Conservation (phyloP, 2,113 vertebrate species). For the Holacanthus passer region DNA sequence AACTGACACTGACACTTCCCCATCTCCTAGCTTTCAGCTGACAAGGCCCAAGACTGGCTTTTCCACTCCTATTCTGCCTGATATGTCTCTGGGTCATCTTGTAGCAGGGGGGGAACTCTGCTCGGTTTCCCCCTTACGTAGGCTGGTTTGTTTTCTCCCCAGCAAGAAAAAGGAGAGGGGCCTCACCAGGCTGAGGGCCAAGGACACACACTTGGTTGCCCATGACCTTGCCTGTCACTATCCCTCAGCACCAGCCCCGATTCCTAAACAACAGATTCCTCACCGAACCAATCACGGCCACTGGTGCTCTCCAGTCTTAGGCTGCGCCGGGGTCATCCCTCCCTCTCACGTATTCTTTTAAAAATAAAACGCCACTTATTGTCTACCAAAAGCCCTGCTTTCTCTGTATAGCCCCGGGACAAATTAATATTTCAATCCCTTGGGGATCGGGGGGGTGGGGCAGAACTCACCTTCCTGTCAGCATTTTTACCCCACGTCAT, state of each 20-base stretch:
- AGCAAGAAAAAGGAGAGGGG: slow-evolving; percentile 56
- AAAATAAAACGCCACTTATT: slow-evolving; percentile 91
- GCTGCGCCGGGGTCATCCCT: slow-evolving; percentile 34
- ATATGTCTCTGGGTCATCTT: slow-evolving; percentile 84
- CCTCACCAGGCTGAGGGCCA: slow-evolving; percentile 76
- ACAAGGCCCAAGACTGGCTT: slow-evolving; percentile 78
- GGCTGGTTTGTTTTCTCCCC: slow-evolving; percentile 64
- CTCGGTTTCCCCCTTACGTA: slow-evolving; percentile 58
- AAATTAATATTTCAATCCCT: slow-evolving; percentile 98
- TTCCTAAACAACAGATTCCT: slow-evolving; percentile 70
- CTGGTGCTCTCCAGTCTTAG: slow-evolving; percentile 65
- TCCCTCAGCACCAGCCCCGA: slow-evolving; percentile 71
- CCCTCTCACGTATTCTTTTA: slow-evolving; percentile 63
- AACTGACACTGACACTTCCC: slow-evolving; percentile 78
- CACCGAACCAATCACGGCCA: slow-evolving; percentile 70
- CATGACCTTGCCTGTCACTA: slow-evolving; percentile 84
- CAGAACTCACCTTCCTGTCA: slow-evolving; percentile 87
- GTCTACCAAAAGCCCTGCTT: slow-evolving; percentile 85
- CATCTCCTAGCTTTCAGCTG: slow-evolving; percentile 78
- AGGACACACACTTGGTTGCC: slow-evolving; percentile 80
- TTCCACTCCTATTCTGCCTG: slow-evolving; percentile 77
- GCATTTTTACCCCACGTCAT: slow-evolving; percentile 75
- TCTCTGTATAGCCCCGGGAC: slow-evolving; percentile 89
- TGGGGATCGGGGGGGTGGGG: slow-evolving; percentile 84
- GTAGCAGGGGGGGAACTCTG: slow-evolving; percentile 34